A percentile compares a stretch with the other conserved stretches of the same genome.
These are phyloP conservation scores for Yponomeuta plumbellus DNA, from an alignment of 2,888 invertebrate genomes.

Conservation along the genomic window DNA sequence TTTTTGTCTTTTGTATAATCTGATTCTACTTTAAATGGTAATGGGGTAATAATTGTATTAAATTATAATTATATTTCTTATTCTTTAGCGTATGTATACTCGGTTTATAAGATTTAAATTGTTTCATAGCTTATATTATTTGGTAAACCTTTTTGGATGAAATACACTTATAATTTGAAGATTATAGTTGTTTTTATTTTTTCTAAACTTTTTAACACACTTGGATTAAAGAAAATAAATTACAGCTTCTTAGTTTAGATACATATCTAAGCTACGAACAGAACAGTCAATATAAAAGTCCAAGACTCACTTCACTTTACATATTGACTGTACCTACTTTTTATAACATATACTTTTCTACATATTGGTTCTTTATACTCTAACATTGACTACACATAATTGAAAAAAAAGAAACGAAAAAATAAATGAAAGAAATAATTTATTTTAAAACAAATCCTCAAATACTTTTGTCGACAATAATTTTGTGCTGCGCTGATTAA, in stretches of 20 bases:
- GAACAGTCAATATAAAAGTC: not conserved
- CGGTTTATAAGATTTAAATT: slow-evolving; percentile 23
- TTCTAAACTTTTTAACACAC: slow-evolving; percentile 13
- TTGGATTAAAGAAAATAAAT: slow-evolving; percentile 1
- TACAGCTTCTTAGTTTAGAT: not conserved
- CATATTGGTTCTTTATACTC: slow-evolving; percentile 37
- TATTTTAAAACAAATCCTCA: not conserved
- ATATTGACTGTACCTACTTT: slow-evolving; percentile 29
- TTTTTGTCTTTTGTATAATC: not conserved
- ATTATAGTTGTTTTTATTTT: slow-evolving; percentile 22
- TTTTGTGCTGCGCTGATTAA: not conserved
- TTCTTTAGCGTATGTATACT: not conserved
- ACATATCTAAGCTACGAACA: not conserved
- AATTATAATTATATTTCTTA: not conserved
- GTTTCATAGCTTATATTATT: slow-evolving; percentile 26
- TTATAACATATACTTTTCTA: slow-evolving; percentile 36
- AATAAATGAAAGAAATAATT: not conserved
- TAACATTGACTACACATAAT: slow-evolving; percentile 39
- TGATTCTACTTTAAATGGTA: slow-evolving; percentile 1
- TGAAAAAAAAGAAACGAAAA: not conserved
- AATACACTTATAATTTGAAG: slow-evolving; percentile 30
- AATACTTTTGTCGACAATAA: not conserved
- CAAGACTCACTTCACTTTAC: not conserved
- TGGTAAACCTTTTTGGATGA: slow-evolving; percentile 21
- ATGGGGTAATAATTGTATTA: not conserved